Evolutionary conservation across 2,113 vertebrate genomes (phyloP).

Genomic region (zebrafish (Danio rerio)): GRCz12tu NC_133199.1:8786001-8786500

Average conservation of each 20-base stretch:
- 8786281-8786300: too few relatives aligned
- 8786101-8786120: conserved; percentile 84
- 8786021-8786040: conserved; percentile 93
- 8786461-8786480: conserved; percentile 74
- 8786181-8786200: conserved; percentile 53
- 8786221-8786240: conserved; percentile 19
- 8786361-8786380: not conserved
- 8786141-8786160: conserved; percentile 86
- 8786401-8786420: not conserved
- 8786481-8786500: conserved; percentile 71
- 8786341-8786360: too few relatives aligned
- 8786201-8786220: not conserved
- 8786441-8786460: conserved; percentile 79
- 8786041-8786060: conserved; percentile 89
- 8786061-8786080: conserved; percentile 84
- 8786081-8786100: conserved; percentile 86
- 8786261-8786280: not conserved
- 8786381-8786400: not conserved
- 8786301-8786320: too few relatives aligned
- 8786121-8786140: conserved; percentile 89
- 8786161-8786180: conserved; percentile 81
- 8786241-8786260: too few relatives aligned
- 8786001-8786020: conserved; percentile 91
- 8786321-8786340: too few relatives aligned
- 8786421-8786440: conserved; percentile 60